A percentile compares a stretch with the other conserved stretches of the same genome.
These are phyloP conservation scores for Myzus persicae DNA, from an alignment of 1,140 invertebrate genomes.

Conservation along the genomic window DNA sequence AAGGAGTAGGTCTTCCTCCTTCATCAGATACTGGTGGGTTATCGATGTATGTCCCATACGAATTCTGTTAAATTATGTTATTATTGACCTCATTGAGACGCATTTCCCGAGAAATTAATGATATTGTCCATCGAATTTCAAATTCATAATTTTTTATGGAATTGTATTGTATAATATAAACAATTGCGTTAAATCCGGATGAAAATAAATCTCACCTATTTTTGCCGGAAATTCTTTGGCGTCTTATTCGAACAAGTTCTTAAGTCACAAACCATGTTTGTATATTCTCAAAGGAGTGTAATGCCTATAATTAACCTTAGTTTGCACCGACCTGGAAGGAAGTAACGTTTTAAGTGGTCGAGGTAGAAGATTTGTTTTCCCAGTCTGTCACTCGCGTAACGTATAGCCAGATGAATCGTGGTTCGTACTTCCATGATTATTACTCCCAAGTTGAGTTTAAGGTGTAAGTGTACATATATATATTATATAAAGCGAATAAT, in stretches of 20 bases:
- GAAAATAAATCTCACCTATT: neutral
- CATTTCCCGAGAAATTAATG: too few species aligned
- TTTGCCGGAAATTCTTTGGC: neutral
- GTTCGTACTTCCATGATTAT: neutral
- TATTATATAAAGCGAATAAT: neutral
- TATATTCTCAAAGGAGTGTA: neutral
- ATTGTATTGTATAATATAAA: fast-evolving
- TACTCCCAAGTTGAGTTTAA: neutral
- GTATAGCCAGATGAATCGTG: neutral
- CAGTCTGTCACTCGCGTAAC: neutral
- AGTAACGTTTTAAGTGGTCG: neutral
- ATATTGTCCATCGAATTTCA: neutral
- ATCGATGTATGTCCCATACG: too few species aligned
- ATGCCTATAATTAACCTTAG: neutral
- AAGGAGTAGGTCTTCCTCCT: too few species aligned
- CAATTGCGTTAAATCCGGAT: neutral
- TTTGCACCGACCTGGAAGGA: neutral
- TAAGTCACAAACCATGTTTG: neutral
- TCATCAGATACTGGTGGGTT: too few species aligned
- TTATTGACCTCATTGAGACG: too few species aligned
- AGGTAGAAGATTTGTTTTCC: conserved; percentile 20
- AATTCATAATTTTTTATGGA: neutral
- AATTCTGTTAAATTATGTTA: too few species aligned
- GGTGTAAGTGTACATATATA: too few species aligned
- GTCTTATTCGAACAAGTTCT: neutral